Evolutionary conservation across 1,140 invertebrate genomes (phyloP).

Genomic region (Dendroctonus valens): DNA sequence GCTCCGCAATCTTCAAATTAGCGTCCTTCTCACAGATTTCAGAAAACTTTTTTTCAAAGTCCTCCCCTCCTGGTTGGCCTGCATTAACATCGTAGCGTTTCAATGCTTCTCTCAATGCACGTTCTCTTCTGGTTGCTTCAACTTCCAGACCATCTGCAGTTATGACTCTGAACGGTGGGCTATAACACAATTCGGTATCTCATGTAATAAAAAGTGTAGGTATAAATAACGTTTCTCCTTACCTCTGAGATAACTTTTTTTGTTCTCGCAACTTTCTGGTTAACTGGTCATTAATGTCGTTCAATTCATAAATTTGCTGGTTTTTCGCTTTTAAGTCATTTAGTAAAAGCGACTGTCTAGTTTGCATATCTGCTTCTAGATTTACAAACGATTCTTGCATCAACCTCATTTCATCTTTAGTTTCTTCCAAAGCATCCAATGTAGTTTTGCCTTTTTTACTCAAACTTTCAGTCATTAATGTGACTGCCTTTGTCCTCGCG

Average conservation of each 20-base stretch:
- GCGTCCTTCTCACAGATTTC: no score
- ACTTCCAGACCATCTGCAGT: no score
- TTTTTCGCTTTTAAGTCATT: slow-evolving; percentile 43
- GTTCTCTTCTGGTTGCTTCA: no score
- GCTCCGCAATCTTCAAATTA: no score
- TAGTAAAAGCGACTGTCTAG: slow-evolving; percentile 52
- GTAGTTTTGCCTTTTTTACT: slow-evolving; percentile 70
- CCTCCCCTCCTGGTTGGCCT: no score
- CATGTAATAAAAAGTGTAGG: no score
- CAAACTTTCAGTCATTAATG: slow-evolving; percentile 73
- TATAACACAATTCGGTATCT: no score
- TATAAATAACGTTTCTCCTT: background rate
- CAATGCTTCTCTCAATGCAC: no score
- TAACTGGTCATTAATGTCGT: slow-evolving; percentile 32
- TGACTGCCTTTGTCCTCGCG: slow-evolving; percentile 76
- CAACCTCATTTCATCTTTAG: slow-evolving; percentile 73
- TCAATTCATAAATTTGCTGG: slow-evolving; percentile 39
- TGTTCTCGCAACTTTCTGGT: slow-evolving; percentile 30
- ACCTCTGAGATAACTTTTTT: background rate
- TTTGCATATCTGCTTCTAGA: slow-evolving; percentile 68
- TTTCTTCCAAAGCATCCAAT: slow-evolving; percentile 71
- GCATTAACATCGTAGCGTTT: no score
- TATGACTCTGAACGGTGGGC: no score
- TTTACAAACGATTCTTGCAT: slow-evolving; percentile 76
- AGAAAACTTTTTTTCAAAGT: no score